phyloP scores from a whole-genome alignment of 2,113 vertebrate species.

The Etheostoma spectabile region DNA sequence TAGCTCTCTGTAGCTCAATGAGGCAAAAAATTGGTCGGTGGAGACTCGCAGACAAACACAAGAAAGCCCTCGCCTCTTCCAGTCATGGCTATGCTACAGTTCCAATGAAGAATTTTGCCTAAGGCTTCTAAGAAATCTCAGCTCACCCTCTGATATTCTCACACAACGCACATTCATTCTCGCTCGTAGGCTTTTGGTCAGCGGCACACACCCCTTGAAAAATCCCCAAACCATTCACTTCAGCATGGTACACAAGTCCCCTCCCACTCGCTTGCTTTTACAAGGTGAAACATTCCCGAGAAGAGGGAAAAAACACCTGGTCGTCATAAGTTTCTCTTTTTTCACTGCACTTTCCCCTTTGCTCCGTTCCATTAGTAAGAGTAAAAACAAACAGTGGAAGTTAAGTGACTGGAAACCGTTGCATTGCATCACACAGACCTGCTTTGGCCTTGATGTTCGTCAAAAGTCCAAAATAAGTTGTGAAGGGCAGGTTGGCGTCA shows the following conservation, averaged over 20 bases:
- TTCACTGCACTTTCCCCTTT: conserved; percentile 57
- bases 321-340: conserved; percentile 69
- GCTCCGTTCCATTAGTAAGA: conserved; percentile 75
- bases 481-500: conserved; percentile 74
- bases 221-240: conserved; percentile 63
- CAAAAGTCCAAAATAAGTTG: conserved; percentile 74
- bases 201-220: conserved; percentile 59
- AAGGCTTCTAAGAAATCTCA: conserved; percentile 48
- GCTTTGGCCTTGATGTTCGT: conserved; percentile 68
- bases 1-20: conserved; percentile 63
- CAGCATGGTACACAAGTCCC: conserved; percentile 48
- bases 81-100: conserved; percentile 56
- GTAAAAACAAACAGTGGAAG: conserved; percentile 79
- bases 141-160: conserved; percentile 55
- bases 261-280: conserved; percentile 77
- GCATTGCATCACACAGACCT: conserved; percentile 74
- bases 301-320: conserved; percentile 82
- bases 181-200: conserved; percentile 51
- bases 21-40: conserved; percentile 45
- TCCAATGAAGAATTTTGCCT: conserved; percentile 59
- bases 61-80: conserved; percentile 40
- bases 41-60: conserved; percentile 43
- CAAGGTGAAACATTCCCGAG: conserved; percentile 84
- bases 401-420: conserved; percentile 75
- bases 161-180: conserved; percentile 63